Evolutionary conservation across 2,888 invertebrate genomes (phyloP).

Genomic region (Polydrusus cervinus): DNA sequence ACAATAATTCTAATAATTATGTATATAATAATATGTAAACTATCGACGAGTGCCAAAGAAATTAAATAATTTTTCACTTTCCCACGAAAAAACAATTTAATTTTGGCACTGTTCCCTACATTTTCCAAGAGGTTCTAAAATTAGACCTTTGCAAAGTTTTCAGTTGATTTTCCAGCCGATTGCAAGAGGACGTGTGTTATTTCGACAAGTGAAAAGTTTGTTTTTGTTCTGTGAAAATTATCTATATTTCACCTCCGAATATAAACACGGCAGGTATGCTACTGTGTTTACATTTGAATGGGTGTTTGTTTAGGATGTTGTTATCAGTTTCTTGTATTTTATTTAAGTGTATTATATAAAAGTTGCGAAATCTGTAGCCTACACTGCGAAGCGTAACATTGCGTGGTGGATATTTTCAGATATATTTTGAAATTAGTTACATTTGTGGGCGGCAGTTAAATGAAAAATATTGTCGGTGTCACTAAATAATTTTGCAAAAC

Average conservation of each 20-base stretch:
- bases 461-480: not conserved
- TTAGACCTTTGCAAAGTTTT: slow-evolving; percentile 57
- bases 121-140: slow-evolving; percentile 57
- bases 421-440: not conserved
- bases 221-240: slow-evolving; percentile 41
- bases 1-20: not conserved
- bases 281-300: not conserved
- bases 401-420: slow-evolving; percentile 23
- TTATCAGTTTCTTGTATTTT: not conserved
- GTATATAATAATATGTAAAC: not conserved
- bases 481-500: no score
- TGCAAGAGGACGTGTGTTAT: slow-evolving; percentile 36
- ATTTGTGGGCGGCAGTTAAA: not conserved
- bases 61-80: slow-evolving; percentile 21
- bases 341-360: not conserved
- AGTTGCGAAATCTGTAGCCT: not conserved
- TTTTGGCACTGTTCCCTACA: slow-evolving; percentile 50
- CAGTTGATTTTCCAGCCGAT: slow-evolving; percentile 51
- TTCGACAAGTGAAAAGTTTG: slow-evolving; percentile 49
- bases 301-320: not conserved
- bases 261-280: slow-evolving; percentile 36
- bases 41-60: slow-evolving; percentile 14
- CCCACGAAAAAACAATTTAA: slow-evolving; percentile 22
- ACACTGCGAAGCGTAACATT: not conserved
- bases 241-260: slow-evolving; percentile 7